Evolutionary conservation across 2,113 vertebrate genomes (phyloP), one percentile per base, ranked within the genome.

Genomic region (Ammodramus savannarum): DNA sequence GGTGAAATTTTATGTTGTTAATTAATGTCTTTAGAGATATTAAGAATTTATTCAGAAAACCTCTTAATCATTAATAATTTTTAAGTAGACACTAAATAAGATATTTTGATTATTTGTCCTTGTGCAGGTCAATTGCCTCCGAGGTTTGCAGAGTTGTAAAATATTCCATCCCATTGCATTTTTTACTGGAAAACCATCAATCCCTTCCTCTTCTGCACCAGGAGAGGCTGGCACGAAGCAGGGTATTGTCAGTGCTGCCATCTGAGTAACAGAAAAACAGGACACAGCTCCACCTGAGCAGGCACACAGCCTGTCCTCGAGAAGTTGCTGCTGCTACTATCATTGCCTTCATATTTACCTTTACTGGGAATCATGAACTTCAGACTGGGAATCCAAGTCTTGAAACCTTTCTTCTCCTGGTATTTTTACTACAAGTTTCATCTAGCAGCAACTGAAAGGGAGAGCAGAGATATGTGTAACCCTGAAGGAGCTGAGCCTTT

Each of bases 131-230:
- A 79, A 74, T 39, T 51, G 22, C 44, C 77, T 57, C 44, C 36
- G 52, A 89, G 7, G 5, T 52, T 84, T 44, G 9, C 10, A 73
- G 46, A 72, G 77, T 3, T 23, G 2, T 36, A 39, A 48, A 63
- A 39, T 13, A 43, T 27, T 55, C 26, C 49, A 38, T 36, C 5
- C 9, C 8, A 36, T 17, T 32, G 9, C 5, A 1, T 20, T 17
- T 48, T 11, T 46, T 67, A 15, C 36, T 78, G 29, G 31, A 48
- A 72, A 81, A 5, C 0, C 22, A 59, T 10, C 36, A 52, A 16
- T 52, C 22, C 41, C 34, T 66, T 65, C 32, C 44, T 52, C 2
- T 49, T 12, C 3, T 5, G 4, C 1, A 0, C 8, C 1, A 3
- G 5, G 21, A 41, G 29, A 74, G 55, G 36, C 23, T 41, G 31